Conservation (phyloP, 2,888 invertebrate genomes). For the Criorhina ranunculi region DNA sequence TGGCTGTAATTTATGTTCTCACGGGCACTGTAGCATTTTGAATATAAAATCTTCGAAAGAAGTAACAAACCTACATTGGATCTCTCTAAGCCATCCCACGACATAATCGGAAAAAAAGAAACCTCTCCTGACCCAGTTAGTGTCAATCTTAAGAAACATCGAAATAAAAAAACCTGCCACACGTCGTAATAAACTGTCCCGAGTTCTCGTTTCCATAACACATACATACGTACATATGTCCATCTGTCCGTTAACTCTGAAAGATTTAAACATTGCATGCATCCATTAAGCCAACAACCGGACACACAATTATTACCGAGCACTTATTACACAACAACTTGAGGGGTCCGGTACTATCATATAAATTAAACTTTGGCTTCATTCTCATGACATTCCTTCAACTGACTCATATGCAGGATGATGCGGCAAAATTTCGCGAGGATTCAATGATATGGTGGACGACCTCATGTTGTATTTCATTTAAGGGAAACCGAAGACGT, state of each 20-base stretch:
- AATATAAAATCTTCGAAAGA: no score
- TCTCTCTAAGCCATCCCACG: no score
- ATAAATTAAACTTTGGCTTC: slow-evolving; percentile 3
- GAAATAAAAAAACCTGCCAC: neutral
- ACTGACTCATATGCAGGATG: neutral
- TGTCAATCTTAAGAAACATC: neutral
- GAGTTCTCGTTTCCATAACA: slow-evolving; percentile 7
- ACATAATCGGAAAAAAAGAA: neutral
- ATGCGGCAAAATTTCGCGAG: slow-evolving; percentile 33
- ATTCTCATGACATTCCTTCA: slow-evolving; percentile 20
- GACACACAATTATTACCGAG: slow-evolving; percentile 21
- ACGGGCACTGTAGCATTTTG: no score
- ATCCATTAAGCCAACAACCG: slow-evolving; percentile 53
- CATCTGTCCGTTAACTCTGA: slow-evolving; percentile 42
- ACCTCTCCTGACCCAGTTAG: slow-evolving; percentile 24
- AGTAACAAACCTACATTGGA: no score
- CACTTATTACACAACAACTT: slow-evolving; percentile 41
- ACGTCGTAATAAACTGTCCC: slow-evolving; percentile 5
- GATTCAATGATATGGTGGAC: slow-evolving; percentile 6
- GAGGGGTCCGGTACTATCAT: slow-evolving; percentile 28
- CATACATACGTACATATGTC: slow-evolving; percentile 27
- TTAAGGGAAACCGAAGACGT: neutral
- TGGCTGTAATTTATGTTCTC: no score
- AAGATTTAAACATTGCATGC: slow-evolving; percentile 46
- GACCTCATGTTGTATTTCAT: slow-evolving; percentile 5